Conservation (phyloP, 92 coral and sea anemone species). For the Desmophyllum pertusum region DNA sequence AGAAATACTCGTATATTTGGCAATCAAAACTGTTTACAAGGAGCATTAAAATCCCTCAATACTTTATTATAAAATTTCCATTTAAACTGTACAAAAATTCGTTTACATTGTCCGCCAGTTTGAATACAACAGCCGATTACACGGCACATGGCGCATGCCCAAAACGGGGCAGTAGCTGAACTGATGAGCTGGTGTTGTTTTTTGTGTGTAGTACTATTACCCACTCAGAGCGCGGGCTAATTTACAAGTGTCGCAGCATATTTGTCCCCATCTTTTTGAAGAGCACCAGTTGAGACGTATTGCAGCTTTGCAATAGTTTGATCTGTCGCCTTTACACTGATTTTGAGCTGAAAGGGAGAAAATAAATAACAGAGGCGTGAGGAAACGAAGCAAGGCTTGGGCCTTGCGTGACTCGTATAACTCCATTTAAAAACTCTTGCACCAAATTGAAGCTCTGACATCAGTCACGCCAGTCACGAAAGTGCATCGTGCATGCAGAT, state of each 20-base stretch:
- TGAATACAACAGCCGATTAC: neutral
- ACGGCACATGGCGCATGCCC: neutral
- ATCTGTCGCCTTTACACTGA: slow-evolving; percentile 58
- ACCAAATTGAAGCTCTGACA: neutral
- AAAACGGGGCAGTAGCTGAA: neutral
- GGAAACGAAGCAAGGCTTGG: neutral
- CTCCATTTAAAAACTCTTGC: neutral
- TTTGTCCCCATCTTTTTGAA: slow-evolving; percentile 46
- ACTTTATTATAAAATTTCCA: neutral
- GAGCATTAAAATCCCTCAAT: neutral
- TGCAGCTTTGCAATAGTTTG: slow-evolving; percentile 58
- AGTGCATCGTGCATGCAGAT: too few relatives aligned
- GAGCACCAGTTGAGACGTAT: slow-evolving; percentile 69
- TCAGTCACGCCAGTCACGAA: neutral
- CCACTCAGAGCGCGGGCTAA: neutral
- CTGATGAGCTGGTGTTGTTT: neutral
- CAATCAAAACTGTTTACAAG: neutral
- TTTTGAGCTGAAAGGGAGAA: slow-evolving; percentile 21
- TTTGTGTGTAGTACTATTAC: neutral
- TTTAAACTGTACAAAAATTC: slow-evolving; percentile 6
- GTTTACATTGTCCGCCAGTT: neutral
- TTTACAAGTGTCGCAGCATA: slow-evolving; percentile 41
- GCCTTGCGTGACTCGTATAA: neutral
- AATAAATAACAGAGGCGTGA: too few relatives aligned
- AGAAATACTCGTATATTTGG: neutral